Base-by-base conservation (phyloP, 2,113 vertebrate species). In the Cygnus atratus region DNA sequence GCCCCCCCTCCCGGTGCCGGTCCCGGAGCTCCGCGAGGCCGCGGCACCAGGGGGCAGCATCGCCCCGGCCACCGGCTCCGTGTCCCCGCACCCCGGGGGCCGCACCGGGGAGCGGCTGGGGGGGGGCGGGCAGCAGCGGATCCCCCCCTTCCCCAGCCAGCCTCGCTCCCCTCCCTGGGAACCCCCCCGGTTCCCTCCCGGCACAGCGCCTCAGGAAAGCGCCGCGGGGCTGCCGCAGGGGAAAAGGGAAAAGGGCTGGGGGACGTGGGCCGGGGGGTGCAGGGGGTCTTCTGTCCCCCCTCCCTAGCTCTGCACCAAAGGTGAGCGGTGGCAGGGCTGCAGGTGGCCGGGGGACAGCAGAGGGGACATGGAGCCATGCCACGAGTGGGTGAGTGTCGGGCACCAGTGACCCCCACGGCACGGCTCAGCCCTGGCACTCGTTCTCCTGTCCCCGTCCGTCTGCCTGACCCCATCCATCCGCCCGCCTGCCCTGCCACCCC, bases 11-110 rank as follows among this genome's bases (percentile, higher is more conserved):
- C 24, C 24, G 9, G 10, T 39, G 39, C 39, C 39, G 39, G 39
- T 50, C 48, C 48, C 48, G 48, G 20, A n/a, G 41, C 39, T 6
- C 11, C 29, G 13, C 84, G 25, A 21, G 19, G 79, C 22, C 1
- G 48, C 8, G 80, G 66, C 95, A 95, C 83, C 93, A 96, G 95
- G n/a, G 95, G 95, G 95, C 95, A 96, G 95, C 94, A 96, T 96
- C 92, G 75, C n/a, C 92, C 61, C 84, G 94, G 92, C 22, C 92
- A 95, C 84, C 46, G 41, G 85, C 33, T 13, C 58, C 62, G 33
- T 8, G 33, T 54, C 21, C 29, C 55, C 15, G 31, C 44, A 22
- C 5, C 48, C 26, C 6, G 1, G 26, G 37, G 9, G 13, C 33
- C 25, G 13, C 90, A 66, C 50, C 29, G 71, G 80, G 70, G 33